Evolutionary conservation across 2,797 vertebrate species (phyloP), one percentile per base, ranked within the genome.

Genomic region (Pseudomugil tenellus): DNA sequence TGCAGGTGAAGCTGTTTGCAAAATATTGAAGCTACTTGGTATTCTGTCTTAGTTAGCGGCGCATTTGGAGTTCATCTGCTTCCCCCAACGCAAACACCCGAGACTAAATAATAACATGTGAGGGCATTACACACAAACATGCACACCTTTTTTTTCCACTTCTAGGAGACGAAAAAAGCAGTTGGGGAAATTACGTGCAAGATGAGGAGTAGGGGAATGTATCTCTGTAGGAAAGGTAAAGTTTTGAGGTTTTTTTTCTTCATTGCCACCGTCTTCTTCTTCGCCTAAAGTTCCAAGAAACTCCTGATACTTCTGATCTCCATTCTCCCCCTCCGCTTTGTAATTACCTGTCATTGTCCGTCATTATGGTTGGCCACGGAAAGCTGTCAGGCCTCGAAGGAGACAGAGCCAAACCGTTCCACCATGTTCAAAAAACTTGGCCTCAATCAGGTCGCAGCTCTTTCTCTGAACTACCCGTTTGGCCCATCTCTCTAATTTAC

Each of bases 1-100:
- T 95, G 96, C 96, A 97, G 95, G 96, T 97, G 95, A 97, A 96
- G 93, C 94, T 97, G 96, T 98, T 98, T 97, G 94, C 95, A 94
- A 97, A 98, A 98, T 94, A 97, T 95, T 94, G 92, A 93, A 93
- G 93, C 94, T 95, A 90, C 94, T 95, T 95, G 93, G 93, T 94
- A 93, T 96, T 95, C 93, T 89, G 91, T 93, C 92, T 92, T 37
- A 93, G 92, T 94, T 89, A 94, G 92, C 75, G 29, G 89, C 80
- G 84, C 49, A 87, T 91, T 88, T 84, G 25, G 90, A 91, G 68
- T 92, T 91, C 91, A 35, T 91, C 87, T 84, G 86, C 37, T 9
- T n/a, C 41, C 41, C 41, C 19, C 19, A 72, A 54, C 26, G 12
- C 58, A 59, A 62, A 48, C 41, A 49, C 17, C 19, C 59, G n/a